Evolutionary conservation across 2,888 invertebrate genomes (phyloP).

Genomic region (Xanthorhoe spadicearia): DNA sequence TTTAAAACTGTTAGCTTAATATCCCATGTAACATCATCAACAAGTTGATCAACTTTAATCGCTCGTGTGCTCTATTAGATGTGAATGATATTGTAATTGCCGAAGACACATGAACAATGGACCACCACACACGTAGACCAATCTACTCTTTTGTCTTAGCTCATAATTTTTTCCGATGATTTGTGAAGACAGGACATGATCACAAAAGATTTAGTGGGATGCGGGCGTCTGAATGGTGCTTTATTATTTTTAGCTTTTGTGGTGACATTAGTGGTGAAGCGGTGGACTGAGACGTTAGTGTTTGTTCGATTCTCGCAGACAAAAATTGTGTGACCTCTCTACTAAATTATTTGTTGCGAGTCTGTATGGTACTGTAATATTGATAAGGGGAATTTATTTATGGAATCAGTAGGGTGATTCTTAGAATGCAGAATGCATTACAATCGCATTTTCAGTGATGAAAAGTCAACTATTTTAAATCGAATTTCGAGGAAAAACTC

Average conservation of each 20-base stretch:
- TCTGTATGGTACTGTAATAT: too few relatives aligned
- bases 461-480: too few relatives aligned
- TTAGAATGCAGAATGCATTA: too few relatives aligned
- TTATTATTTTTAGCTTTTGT: conserved; percentile 68
- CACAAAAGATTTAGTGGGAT: conserved; percentile 76
- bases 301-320: too few relatives aligned
- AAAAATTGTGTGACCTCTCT: too few relatives aligned
- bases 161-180: conserved; percentile 73
- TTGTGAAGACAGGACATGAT: conserved; percentile 79
- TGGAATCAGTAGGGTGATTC: too few relatives aligned
- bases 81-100: conserved; percentile 63
- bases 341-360: too few relatives aligned
- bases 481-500: too few relatives aligned
- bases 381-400: too few relatives aligned
- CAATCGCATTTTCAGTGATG: too few relatives aligned
- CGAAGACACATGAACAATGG: conserved; percentile 55
- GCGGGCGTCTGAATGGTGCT: conserved; percentile 78
- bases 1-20: too few relatives aligned
- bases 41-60: conserved; percentile 12
- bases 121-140: conserved; percentile 77
- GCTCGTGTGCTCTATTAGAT: conserved; percentile 31
- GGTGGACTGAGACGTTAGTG: too few relatives aligned
- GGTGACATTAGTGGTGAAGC: conserved; percentile 46
- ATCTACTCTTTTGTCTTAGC: conserved; percentile 75
- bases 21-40: neutral